A percentile compares a stretch with the other conserved stretches of the same genome.
Conservation (phyloP, 2,797 vertebrate genomes). For the Rhinogobio ventralis region DNA sequence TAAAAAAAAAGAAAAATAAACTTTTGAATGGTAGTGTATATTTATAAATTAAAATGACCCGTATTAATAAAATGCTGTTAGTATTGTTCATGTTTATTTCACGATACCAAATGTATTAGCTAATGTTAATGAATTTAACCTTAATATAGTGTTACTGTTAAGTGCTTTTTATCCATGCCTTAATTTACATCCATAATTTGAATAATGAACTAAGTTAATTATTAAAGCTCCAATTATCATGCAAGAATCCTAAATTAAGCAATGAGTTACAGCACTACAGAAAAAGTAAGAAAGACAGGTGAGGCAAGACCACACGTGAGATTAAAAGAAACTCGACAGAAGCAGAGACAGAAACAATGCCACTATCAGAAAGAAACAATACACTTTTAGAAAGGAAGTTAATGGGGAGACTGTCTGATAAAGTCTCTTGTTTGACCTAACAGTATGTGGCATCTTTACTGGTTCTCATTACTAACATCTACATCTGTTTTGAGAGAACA, state of each 20-base stretch:
- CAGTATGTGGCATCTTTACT: neutral
- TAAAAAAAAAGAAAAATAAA: too few relatives aligned
- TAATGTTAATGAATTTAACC: too few relatives aligned
- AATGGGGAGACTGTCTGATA: neutral
- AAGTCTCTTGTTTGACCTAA: constrained; percentile 1
- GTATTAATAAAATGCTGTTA: constrained; percentile 2
- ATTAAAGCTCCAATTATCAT: neutral
- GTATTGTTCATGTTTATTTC: neutral
- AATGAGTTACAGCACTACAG: neutral
- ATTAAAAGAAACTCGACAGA: neutral
- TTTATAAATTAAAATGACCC: neutral
- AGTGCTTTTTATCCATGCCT: neutral
- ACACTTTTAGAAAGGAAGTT: neutral
- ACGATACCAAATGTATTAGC: too few relatives aligned
- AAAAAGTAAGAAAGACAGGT: neutral
- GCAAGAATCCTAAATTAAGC: neutral
- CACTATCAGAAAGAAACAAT: neutral
- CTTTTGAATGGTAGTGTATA: neutral
- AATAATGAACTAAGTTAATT: neutral
- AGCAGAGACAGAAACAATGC: neutral
- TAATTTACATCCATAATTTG: neutral
- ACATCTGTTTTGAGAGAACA: neutral
- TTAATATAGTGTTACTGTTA: neutral
- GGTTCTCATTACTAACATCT: neutral
- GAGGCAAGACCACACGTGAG: neutral